Conservation (phyloP, 2,888 invertebrate species). For the Parascotia fuliginaria region DNA sequence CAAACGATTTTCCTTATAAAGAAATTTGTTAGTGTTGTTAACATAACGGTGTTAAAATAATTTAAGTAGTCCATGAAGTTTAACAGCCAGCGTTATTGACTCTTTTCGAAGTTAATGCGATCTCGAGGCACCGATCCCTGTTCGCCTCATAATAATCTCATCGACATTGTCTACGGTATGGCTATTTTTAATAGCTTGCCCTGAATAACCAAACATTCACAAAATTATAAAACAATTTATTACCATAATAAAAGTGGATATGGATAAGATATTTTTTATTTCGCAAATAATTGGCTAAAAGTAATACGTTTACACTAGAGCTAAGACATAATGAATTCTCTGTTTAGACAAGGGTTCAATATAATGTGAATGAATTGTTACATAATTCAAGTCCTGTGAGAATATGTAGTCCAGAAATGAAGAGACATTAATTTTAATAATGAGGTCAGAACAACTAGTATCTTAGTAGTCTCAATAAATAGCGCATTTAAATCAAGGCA, state of each 20-base stretch:
- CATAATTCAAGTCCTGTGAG: not conserved
- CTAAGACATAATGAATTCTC: not conserved
- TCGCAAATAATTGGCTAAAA: not conserved
- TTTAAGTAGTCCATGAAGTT: conserved; percentile 76
- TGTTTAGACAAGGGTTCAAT: not conserved
- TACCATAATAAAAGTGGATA: conserved; percentile 10
- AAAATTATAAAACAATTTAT: conserved; percentile 34
- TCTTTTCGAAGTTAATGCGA: conserved; percentile 70
- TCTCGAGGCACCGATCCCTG: conserved; percentile 60
- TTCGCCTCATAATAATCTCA: conserved; percentile 65
- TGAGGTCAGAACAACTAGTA: conserved; percentile 48
- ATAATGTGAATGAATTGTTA: not conserved
- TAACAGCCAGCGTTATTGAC: conserved; percentile 73
- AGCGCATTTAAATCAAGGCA: conserved; percentile 73
- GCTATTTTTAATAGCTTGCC: conserved; percentile 54
- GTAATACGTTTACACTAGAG: not conserved
- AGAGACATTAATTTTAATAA: conserved; percentile 34
- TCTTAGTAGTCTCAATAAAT: conserved; percentile 59
- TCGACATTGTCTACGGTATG: conserved; percentile 65
- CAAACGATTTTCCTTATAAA: conserved; percentile 66
- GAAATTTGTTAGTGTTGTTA: conserved; percentile 75
- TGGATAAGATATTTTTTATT: not conserved
- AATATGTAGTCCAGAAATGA: conserved; percentile 16
- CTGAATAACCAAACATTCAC: conserved; percentile 41
- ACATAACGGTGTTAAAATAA: conserved; percentile 75